These are phyloP conservation scores for Agrochola lychnidis DNA, from an alignment of 2,888 invertebrate species.

Conservation along the genomic window DNA sequence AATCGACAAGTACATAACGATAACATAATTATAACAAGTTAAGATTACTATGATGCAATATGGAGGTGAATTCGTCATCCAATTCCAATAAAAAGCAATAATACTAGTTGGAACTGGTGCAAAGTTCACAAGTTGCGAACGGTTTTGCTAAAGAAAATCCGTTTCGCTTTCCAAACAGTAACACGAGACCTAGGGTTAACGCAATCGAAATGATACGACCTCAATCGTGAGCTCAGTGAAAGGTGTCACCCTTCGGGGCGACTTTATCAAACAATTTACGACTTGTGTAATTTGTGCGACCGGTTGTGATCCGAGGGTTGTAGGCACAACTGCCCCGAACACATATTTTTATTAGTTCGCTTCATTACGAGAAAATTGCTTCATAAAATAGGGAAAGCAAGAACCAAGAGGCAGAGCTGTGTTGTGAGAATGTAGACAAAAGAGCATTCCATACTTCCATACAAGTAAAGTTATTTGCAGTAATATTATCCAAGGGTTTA, in stretches of 20 bases:
- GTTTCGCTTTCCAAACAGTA: constrained; percentile 51
- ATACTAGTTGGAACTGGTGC: constrained; percentile 17
- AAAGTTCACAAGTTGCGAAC: constrained; percentile 42
- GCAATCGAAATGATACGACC: constrained; percentile 61
- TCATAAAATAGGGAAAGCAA: constrained; percentile 26
- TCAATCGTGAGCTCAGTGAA: constrained; percentile 57
- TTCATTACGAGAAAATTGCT: constrained; percentile 46
- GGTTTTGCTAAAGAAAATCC: constrained; percentile 39
- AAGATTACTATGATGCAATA: constrained; percentile 10
- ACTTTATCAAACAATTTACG: constrained; percentile 60
- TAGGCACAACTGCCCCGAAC: constrained; percentile 24
- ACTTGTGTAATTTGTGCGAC: constrained; percentile 55
- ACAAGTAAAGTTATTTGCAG: constrained; percentile 37
- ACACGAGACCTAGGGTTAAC: constrained; percentile 53
- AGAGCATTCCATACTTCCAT: constrained; percentile 17
- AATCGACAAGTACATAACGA: constrained; percentile 8
- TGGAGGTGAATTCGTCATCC: neutral
- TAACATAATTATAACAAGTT: constrained; percentile 1
- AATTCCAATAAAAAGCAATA: constrained; percentile 16
- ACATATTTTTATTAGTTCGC: constrained; percentile 52
- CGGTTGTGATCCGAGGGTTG: constrained; percentile 59
- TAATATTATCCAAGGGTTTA: constrained; percentile 21
- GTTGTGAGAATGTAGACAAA: constrained; percentile 21
- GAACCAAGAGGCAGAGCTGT: constrained; percentile 18
- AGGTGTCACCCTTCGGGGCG: constrained; percentile 65